Evolutionary conservation across 2,113 vertebrate genomes (phyloP), one percentile per base, ranked within the genome.

Genomic region (Scomber japonicus): DNA sequence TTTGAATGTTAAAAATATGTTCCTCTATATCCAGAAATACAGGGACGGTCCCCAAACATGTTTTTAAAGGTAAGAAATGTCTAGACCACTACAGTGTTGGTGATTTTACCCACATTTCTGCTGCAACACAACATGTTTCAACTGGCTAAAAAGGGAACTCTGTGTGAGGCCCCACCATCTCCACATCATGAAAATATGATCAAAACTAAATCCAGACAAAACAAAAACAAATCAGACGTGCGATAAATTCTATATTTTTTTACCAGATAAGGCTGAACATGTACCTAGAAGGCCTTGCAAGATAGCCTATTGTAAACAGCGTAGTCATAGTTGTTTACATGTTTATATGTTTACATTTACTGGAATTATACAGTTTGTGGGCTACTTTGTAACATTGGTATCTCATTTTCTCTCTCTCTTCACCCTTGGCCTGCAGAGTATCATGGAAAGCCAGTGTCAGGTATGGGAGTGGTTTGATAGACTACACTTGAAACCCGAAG

Each of bases 401-500:
- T 40, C 35, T 40, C 35, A 9, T 9, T 40, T 9, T 10, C 35
- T 40, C 35, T 40, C 35, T 9, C 35, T 40, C 14, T 13, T 24
- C 11, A 35, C 60, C 51, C 53, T 4, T 21, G 17, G 12, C 24
- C 44, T 64, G 50, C 49, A 59, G 27, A 45, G 10, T 44, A 68
- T 79, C 45, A 27, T 6, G 11, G 31, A 73, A 50, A 14, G 9
- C 45, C 44, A 40, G 57, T 31, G 11, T 27, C 64, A 81, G 82
- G 82, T 87, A 21, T 27, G 53, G 75, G 82, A 31, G 84, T 45
- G 76, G 54, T 6, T 1, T 17, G 76, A 81, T 60, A 78, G 69
- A 76, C 59, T 80, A 56, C 81, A 1, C 75, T 76, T 68, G 75
- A 84, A 90, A 73, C 71, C 71, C 49, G 31, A 27, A 78, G 60